A percentile compares a stretch with the other conserved stretches of the same genome.
phyloP scores from a whole-genome alignment of 2,113 vertebrate genomes.

The Elachura formosa region DNA sequence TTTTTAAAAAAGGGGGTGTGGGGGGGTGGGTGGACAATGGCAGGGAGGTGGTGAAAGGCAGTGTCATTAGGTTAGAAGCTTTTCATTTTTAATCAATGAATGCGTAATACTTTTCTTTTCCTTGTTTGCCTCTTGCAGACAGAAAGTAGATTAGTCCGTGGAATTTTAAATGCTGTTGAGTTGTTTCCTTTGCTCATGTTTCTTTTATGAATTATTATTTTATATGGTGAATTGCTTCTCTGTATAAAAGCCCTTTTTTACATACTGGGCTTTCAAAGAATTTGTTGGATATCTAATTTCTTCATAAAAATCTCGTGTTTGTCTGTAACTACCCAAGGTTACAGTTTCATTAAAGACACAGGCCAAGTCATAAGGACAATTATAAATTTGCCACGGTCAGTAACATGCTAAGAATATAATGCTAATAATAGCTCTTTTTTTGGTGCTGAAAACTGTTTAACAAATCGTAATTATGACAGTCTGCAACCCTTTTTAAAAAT shows the following conservation, averaged over 20 bases:
- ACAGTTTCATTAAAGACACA: conserved; percentile 66
- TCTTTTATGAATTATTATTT: conserved; percentile 91
- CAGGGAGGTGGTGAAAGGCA: conserved; percentile 70
- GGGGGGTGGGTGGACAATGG: conserved; percentile 56
- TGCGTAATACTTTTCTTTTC: conserved; percentile 76
- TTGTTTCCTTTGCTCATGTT: conserved; percentile 88
- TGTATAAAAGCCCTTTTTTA: conserved; percentile 83
- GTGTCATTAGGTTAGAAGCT: conserved; percentile 78
- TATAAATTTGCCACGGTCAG: conserved; percentile 44
- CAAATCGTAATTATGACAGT: background rate
- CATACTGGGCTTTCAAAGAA: conserved; percentile 71
- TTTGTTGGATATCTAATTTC: conserved; percentile 73
- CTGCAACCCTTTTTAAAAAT: background rate
- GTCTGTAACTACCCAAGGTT: conserved; percentile 58
- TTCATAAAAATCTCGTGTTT: conserved; percentile 74
- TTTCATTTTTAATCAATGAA: conserved; percentile 91
- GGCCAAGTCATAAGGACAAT: conserved; percentile 17
- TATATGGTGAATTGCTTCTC: conserved; percentile 78
- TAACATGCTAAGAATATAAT: conserved; percentile 55
- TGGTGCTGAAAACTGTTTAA: background rate
- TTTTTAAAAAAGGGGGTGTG: conserved; percentile 3
- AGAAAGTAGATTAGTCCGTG: conserved; percentile 78
- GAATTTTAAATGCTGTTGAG: conserved; percentile 79
- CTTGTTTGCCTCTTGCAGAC: conserved; percentile 67
- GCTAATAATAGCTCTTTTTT: background rate